Evolutionary conservation across 2,113 vertebrate genomes (phyloP).

Genomic region (Eptesicus fuscus): DNA sequence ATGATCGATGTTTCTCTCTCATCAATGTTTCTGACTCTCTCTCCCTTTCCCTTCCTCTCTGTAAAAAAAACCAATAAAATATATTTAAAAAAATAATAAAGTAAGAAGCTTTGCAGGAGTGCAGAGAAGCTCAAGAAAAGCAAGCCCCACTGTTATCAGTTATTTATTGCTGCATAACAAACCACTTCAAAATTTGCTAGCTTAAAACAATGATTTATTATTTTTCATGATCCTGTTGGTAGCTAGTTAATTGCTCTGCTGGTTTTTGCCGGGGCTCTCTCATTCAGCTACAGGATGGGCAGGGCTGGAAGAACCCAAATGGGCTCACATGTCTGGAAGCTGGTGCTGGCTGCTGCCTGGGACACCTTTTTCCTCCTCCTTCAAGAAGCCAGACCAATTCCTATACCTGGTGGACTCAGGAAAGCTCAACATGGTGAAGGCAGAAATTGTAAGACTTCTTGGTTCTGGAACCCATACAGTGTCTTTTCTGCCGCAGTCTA

Average conservation of each 20-base stretch:
- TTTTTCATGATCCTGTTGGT: neutral
- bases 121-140: neutral
- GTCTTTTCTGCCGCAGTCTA: neutral
- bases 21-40: no score
- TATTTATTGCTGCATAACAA: neutral
- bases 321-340: neutral
- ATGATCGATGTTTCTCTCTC: no score
- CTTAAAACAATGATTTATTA: neutral
- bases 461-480: neutral
- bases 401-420: neutral
- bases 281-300: neutral
- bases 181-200: neutral
- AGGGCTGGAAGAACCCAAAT: neutral
- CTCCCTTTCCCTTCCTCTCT: no score
- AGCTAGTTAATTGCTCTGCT: neutral
- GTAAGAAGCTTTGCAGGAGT: neutral
- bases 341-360: neutral
- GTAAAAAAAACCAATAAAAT: no score
- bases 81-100: no score
- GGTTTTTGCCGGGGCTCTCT: neutral
- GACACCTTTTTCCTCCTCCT: neutral
- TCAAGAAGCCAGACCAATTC: neutral
- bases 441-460: neutral
- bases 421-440: neutral
- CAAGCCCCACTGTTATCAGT: neutral